These are phyloP conservation scores for Sciurus niger DNA, from an alignment of 2,113 vertebrate genomes.

Conservation along the genomic window DNA sequence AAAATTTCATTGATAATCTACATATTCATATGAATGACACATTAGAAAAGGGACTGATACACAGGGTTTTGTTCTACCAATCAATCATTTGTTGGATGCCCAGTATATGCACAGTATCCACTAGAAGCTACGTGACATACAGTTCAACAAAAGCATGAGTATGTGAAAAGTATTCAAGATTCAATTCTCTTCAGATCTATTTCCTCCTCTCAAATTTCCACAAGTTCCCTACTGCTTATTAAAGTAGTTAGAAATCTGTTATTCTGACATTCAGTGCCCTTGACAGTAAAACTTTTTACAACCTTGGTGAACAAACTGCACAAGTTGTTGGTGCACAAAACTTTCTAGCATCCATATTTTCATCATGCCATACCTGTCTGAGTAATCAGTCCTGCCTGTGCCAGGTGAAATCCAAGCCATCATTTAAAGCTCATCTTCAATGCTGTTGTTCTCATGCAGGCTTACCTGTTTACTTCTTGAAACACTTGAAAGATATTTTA, in stretches of 20 bases:
- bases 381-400: neutral
- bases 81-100: conserved; percentile 12
- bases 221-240: neutral
- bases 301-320: conserved; percentile 2
- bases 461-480: conserved; percentile 6
- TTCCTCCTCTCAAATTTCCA: neutral
- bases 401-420: conserved; percentile 6
- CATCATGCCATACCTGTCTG: neutral
- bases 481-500: neutral
- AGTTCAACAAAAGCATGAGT: conserved; percentile 25
- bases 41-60: conserved; percentile 13
- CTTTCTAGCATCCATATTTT: neutral
- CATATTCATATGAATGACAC: conserved; percentile 60
- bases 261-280: neutral
- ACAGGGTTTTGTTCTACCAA: conserved; percentile 7
- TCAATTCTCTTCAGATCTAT: neutral
- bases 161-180: conserved; percentile 13
- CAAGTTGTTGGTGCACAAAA: neutral
- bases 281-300: neutral
- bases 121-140: neutral
- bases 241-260: conserved; percentile 37
- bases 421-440: conserved; percentile 32
- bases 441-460: neutral
- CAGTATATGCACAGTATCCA: neutral
- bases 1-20: conserved; percentile 63